phyloP scores from a whole-genome alignment of 2,797 vertebrate genomes.

The Holocentrus rufus region DNA sequence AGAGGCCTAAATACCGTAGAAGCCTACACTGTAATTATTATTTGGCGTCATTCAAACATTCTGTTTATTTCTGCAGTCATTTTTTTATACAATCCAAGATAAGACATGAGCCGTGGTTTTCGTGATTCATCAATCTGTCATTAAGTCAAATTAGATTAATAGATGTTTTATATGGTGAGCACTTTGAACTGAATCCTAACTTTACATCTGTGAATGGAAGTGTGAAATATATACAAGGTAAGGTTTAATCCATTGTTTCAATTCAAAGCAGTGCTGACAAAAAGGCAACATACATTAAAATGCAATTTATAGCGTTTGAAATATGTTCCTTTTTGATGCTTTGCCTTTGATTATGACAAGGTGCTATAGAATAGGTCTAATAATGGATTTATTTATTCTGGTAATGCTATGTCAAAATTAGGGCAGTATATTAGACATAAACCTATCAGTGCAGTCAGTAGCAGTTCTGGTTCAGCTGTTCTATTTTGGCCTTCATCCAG shows the following conservation, averaged over 20 bases:
- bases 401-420: slow-evolving; percentile 25
- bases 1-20: too few relatives aligned
- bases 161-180: not conserved
- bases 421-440: slow-evolving; percentile 37
- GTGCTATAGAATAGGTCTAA: slow-evolving; percentile 45
- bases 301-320: not conserved
- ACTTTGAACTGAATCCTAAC: slow-evolving; percentile 22
- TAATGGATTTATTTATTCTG: slow-evolving; percentile 51
- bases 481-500: slow-evolving; percentile 22
- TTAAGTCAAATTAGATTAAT: not conserved
- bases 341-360: slow-evolving; percentile 4
- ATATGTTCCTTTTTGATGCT: not conserved
- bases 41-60: not conserved
- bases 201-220: slow-evolving; percentile 11
- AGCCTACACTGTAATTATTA: slow-evolving; percentile 31
- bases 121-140: not conserved
- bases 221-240: not conserved
- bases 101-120: slow-evolving; percentile 9
- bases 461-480: slow-evolving; percentile 6
- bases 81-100: not conserved
- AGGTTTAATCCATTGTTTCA: not conserved
- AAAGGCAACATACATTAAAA: slow-evolving; percentile 21
- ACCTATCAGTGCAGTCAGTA: slow-evolving; percentile 25
- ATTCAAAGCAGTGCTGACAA: not conserved
- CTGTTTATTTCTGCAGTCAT: not conserved